Evolutionary conservation across 2,888 invertebrate species (phyloP), one percentile per base, ranked within the genome.

Genomic region (Crocallis elinguaria): DNA sequence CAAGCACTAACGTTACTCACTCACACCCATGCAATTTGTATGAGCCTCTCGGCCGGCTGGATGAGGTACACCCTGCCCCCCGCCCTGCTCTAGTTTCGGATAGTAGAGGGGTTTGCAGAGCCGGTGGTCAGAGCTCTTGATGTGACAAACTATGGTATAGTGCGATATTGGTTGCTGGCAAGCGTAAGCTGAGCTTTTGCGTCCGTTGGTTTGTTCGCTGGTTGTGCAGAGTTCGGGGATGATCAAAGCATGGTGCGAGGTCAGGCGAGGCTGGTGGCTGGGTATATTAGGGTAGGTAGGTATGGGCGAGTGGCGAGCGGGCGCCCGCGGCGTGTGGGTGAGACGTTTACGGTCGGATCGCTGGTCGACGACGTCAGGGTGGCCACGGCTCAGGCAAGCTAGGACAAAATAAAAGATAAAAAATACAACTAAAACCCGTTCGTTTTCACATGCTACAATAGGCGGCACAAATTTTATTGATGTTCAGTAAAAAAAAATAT

Each of bases 291-390:
- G 78, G 84, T 88, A 79, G 84, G 84, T 88, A 84, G 82, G 83
- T 84, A 79, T 77, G 73, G 77, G 82, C 82, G 81, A 86, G 81
- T 81, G 84, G 87, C 84, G 78, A 86, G 83, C 84, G 85, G 86
- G 84, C 79, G 87, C 77, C 75, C 84, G 83, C 84, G 80, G 84
- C 83, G 86, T 85, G 88, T 89, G 90, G 88, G 90, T 84, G 88
- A 90, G 90, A 90, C 90, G 89, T 90, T 90, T 89, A 90, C 89
- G 89, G 89, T 86, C 77, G 88, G 85, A 86, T 87, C 88, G 89
- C 88, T 81, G 87, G 86, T 82, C 87, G 88, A 82, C 87, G 84
- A 79, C 82, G 79, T 64, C 75, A 64, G 57, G 67, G 77, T 75
- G 73, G 64, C 87, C 78, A 86, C 64, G 41, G 27, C 29, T 49